Evolutionary conservation across 2,797 vertebrate species (phyloP), one percentile per base, ranked within the genome.

Genomic region (Dermochelys coriacea): DNA sequence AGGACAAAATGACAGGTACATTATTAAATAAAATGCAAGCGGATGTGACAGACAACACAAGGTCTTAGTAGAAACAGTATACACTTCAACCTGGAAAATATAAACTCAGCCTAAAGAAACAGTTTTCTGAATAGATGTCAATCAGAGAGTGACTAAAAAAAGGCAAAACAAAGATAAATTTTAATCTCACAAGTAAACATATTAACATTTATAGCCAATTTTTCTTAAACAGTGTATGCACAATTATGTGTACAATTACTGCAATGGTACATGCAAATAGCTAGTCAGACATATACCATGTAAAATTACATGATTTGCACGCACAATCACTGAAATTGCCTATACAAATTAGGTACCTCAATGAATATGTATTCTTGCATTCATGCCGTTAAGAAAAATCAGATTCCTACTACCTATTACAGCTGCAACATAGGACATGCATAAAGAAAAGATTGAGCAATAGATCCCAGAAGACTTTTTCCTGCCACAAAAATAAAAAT

Each of bases 11-110:
- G 55, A 95, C 95, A 96, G 93, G 94, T 88, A 93, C 88, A 54
- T 93, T 95, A 97, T 93, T 89, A 95, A 95, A 94, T 94, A 89
- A 96, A 96, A 96, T 94, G 61, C 59, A 97, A 96, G 71, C 23
- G 85, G 85, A 89, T 68, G 87, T 94, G 96, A 93, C 97, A 96
- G 94, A 86, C 79, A 89, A 94, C 93, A 91, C 57, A 86, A 91
- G 91, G 89, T 93, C 91, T 96, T 93, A 85, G 91, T 84, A 95
- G 95, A 94, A 88, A 68, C 64, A 77, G 52, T 41, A 21, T 52
- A 86, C 47, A 52, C 34, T 91, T 86, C 85, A 84, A 90, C 87
- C 61, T 19, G 2, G 50, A 85, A 95, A 96, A 96, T 68, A 87
- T 82, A 97, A 94, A 94, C 92, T 80, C 2, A 82, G 89, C 84